Conservation (phyloP, 2,888 invertebrate species). For the Spatulosminthurus flaviceps region DNA sequence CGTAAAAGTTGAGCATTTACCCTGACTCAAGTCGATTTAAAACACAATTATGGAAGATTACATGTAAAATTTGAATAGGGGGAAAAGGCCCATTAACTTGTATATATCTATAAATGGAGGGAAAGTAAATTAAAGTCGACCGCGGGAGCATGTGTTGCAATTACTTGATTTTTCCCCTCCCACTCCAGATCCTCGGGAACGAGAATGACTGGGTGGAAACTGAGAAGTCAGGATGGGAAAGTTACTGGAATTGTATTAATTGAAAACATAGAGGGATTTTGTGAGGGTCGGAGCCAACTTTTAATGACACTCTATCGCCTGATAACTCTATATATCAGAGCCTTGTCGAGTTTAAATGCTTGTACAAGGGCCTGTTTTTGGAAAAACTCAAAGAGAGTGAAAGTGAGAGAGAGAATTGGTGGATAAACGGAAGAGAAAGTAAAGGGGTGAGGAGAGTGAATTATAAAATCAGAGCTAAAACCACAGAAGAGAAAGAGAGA, state of each 20-base stretch:
- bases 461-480: constrained; percentile 31
- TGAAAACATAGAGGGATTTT: background rate
- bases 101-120: too few relatives aligned
- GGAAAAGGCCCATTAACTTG: too few relatives aligned
- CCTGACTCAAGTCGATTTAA: too few relatives aligned
- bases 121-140: too few relatives aligned
- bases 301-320: constrained; percentile 18
- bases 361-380: background rate
- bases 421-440: background rate
- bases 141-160: background rate
- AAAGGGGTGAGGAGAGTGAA: constrained; percentile 18
- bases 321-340: background rate
- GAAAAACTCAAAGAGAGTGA: constrained; percentile 7
- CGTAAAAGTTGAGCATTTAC: too few relatives aligned
- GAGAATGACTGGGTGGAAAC: constrained; percentile 20
- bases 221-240: constrained; percentile 18
- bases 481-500: too few relatives aligned
- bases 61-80: too few relatives aligned
- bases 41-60: too few relatives aligned
- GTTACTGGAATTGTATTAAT: constrained; percentile 24
- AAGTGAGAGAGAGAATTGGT: background rate
- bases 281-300: constrained; percentile 24
- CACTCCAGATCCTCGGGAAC: background rate
- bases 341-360: background rate
- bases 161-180: background rate